Conservation (phyloP, 2,888 invertebrate genomes). For the Diaperis boleti region DNA sequence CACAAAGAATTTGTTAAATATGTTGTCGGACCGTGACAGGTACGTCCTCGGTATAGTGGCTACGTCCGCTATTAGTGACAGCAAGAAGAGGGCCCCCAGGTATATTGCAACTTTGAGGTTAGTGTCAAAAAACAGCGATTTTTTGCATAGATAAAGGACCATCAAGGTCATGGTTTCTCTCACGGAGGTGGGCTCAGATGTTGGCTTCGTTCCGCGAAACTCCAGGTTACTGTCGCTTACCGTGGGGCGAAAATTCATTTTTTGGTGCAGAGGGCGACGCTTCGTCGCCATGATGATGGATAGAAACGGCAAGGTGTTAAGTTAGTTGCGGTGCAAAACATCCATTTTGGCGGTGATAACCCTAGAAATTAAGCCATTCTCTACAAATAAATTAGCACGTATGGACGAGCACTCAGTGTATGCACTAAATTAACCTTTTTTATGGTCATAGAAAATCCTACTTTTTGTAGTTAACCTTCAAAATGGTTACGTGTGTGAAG, state of each 20-base stretch:
- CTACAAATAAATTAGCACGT: too few relatives aligned
- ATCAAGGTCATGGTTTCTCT: slow-evolving; percentile 84
- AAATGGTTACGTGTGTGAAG: too few relatives aligned
- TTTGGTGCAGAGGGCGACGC: slow-evolving; percentile 58
- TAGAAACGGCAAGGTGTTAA: slow-evolving; percentile 17
- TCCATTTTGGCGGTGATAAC: too few relatives aligned
- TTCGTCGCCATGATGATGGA: slow-evolving; percentile 55
- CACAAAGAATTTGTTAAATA: slow-evolving; percentile 94
- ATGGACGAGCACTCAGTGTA: too few relatives aligned
- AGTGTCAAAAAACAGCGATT: slow-evolving; percentile 86
- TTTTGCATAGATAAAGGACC: slow-evolving; percentile 89
- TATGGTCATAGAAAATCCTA: too few relatives aligned
- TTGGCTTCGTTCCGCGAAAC: slow-evolving; percentile 80
- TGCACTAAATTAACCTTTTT: too few relatives aligned
- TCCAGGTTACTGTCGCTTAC: slow-evolving; percentile 63
- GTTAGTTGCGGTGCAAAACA: too few relatives aligned
- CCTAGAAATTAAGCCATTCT: too few relatives aligned
- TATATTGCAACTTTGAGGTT: slow-evolving; percentile 89
- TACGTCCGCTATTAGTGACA: slow-evolving; percentile 89
- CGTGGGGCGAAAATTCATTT: slow-evolving; percentile 73
- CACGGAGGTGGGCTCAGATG: slow-evolving; percentile 85
- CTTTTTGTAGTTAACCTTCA: too few relatives aligned
- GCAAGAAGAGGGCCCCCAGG: slow-evolving; percentile 82
- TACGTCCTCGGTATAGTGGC: slow-evolving; percentile 86
- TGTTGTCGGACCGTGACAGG: slow-evolving; percentile 91